Evolutionary conservation across 2,113 vertebrate genomes (phyloP), one percentile per base, ranked within the genome.

Genomic region (Corythaixoides concolor): DNA sequence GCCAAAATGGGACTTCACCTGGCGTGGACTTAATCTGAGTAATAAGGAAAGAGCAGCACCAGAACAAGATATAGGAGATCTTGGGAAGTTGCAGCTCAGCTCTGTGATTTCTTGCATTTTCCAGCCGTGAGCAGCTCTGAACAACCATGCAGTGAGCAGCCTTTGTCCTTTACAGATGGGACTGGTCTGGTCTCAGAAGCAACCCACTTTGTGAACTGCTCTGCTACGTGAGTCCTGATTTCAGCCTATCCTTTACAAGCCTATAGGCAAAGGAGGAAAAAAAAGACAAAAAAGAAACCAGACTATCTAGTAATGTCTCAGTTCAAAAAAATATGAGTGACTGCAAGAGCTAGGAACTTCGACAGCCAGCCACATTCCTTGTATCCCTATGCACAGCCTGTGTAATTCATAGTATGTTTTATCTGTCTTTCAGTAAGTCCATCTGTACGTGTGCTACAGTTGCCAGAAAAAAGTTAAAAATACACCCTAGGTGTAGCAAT

Each of bases 401-500:
- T 68, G 59, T 45, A 77, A 84, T 50, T 77, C 0, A 0, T 67
- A 86, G 74, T 50, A 63, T 72, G 49, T 79, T 96, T 83, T 76
- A 76, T 80, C 79, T 72, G 11, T 85, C 83, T 90, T 90, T 92
- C 79, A 39, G 52, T 58, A 89, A 78, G 58, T 94, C 83, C 69
- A 86, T 94, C 93, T 75, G 83, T 74, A 88, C 1, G 0, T 37
- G 53, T 23, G 64, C 90, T 93, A 41, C 56, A 90, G 80, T 81
- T 96, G 90, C 58, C 80, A 90, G 39, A 83, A 47, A n/a, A 68
- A 52, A 89, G 78, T 91, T 91, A 94, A 95, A 96, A 93, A 95
- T 90, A 93, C 35, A 49, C 41, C 73, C 90, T 86, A 95, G 75
- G 90, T 94, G 92, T 94, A 86, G 92, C 88, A 90, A 95, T 77